phyloP scores from a whole-genome alignment of 2,888 invertebrate genomes.

The Urechis unicinctus region DNA sequence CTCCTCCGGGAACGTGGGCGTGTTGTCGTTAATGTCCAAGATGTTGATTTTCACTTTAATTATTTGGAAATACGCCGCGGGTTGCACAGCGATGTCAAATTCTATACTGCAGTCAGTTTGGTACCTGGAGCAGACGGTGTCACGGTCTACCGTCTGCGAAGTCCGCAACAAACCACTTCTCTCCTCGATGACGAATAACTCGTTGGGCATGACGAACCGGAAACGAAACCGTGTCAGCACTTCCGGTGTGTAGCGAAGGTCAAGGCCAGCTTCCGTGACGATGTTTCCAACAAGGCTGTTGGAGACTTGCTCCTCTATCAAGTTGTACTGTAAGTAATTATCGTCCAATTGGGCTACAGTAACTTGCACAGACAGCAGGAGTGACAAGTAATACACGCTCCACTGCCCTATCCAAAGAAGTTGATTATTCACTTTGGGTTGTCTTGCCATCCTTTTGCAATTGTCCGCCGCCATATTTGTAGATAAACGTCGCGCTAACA shows the following conservation, averaged over 20 bases:
- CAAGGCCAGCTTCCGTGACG: neutral
- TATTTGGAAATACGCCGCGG: constrained; percentile 12
- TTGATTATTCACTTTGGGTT: too few species aligned
- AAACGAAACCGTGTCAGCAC: neutral
- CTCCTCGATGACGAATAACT: constrained; percentile 18
- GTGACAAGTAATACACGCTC: too few species aligned
- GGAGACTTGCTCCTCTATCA: neutral
- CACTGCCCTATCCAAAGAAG: too few species aligned
- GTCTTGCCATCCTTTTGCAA: too few species aligned
- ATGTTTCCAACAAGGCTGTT: neutral
- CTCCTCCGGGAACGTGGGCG: constrained; percentile 15
- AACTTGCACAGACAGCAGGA: too few species aligned
- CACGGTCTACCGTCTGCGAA: constrained; percentile 17
- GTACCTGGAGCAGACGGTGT: constrained; percentile 15
- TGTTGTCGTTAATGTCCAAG: constrained; percentile 23
- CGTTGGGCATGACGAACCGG: neutral
- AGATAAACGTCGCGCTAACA: too few species aligned
- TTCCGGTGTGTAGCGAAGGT: neutral
- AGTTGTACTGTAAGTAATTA: neutral
- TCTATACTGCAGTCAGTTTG: constrained; percentile 8
- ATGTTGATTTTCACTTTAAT: constrained; percentile 17
- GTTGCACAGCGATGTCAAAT: constrained; percentile 16
- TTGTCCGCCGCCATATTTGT: too few species aligned
- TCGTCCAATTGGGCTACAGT: too few species aligned
- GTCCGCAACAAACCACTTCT: constrained; percentile 17